phyloP scores from a whole-genome alignment of 2,797 vertebrate species.

The Dromococcyx pavoninus region DNA sequence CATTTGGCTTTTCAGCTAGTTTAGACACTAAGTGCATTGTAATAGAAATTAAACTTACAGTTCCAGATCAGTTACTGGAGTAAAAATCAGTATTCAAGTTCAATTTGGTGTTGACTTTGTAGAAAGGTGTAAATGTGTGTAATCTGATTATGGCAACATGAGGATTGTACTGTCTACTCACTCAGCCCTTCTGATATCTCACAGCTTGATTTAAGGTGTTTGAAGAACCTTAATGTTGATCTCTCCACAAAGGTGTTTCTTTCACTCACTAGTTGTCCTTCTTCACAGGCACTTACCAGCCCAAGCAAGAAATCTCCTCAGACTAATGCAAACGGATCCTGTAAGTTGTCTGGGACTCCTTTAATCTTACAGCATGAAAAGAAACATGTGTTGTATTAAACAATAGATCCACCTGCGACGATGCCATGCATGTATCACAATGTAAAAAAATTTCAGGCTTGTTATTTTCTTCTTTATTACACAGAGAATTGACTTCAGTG shows the following conservation, averaged over 20 bases:
- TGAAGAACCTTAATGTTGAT: background rate
- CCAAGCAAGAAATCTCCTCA: slow-evolving; percentile 81
- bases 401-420: background rate
- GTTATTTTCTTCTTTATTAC: background rate
- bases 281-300: slow-evolving; percentile 79
- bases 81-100: background rate
- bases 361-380: background rate
- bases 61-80: background rate
- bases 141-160: background rate
- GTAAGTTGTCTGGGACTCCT: slow-evolving; percentile 70
- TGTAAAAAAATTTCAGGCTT: background rate
- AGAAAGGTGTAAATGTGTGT: background rate
- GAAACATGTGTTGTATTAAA: background rate
- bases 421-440: background rate
- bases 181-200: background rate
- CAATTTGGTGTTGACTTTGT: background rate
- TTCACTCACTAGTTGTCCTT: background rate
- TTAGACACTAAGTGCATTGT: background rate
- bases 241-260: background rate
- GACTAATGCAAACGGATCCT: slow-evolving; percentile 83
- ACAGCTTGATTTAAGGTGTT: background rate
- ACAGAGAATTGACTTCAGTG: slow-evolving; percentile 84
- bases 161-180: background rate
- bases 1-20: background rate
- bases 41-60: background rate